These are phyloP conservation scores for Oryzias javanicus DNA, from an alignment of 2,113 vertebrate genomes.

Conservation along the genomic window DNA sequence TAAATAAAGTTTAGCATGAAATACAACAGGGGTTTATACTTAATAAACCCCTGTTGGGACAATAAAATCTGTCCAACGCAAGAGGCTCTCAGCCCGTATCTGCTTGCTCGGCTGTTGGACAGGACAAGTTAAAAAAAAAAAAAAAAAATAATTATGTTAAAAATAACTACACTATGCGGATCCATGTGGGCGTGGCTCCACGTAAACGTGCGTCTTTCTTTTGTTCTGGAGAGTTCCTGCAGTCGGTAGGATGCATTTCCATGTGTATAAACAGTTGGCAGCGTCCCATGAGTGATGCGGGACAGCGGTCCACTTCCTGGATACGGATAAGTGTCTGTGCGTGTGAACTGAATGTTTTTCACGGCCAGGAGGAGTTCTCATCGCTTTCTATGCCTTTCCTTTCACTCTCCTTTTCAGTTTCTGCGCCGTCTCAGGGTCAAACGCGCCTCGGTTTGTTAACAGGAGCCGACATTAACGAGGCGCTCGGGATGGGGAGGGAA, in stretches of 20 bases:
- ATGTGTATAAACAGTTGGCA: constrained; percentile 48
- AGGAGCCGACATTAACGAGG: constrained; percentile 59
- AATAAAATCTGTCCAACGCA: too few relatives aligned
- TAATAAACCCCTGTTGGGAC: too few relatives aligned
- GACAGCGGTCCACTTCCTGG: constrained; percentile 46
- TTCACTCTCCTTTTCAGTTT: constrained; percentile 8
- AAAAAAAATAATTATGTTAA: too few relatives aligned
- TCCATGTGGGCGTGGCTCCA: background rate
- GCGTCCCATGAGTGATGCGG: constrained; percentile 18
- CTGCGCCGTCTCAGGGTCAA: constrained; percentile 16
- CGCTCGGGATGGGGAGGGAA: constrained; percentile 30
- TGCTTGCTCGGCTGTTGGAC: too few relatives aligned
- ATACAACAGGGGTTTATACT: too few relatives aligned
- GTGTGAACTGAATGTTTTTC: constrained; percentile 51
- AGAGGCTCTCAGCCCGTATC: too few relatives aligned
- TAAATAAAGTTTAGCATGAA: too few relatives aligned
- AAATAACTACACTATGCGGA: too few relatives aligned
- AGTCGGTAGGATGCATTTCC: constrained; percentile 45
- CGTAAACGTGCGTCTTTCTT: constrained; percentile 11
- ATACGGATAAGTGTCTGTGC: constrained; percentile 42
- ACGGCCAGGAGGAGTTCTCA: constrained; percentile 26
- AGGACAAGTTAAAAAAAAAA: too few relatives aligned
- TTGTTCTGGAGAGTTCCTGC: constrained; percentile 32
- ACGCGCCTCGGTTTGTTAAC: constrained; percentile 48
- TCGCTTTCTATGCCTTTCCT: background rate